These are phyloP conservation scores for Trogon melanurus DNA, from an alignment of 2,113 vertebrate genomes.

Conservation along the genomic window DNA sequence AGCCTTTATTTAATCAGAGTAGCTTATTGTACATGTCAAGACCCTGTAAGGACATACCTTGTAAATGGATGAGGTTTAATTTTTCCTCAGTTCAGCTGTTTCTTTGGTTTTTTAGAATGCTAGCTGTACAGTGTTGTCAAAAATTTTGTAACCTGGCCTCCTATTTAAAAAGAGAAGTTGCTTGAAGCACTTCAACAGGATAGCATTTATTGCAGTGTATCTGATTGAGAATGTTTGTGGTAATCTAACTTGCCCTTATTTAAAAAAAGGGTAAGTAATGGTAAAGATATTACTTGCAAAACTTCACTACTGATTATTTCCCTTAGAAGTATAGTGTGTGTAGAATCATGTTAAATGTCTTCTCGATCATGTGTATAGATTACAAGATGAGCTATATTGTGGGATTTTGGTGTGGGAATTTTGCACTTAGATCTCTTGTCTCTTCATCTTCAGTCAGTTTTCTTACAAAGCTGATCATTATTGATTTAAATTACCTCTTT, in stretches of 20 bases:
- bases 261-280: background rate
- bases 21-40: background rate
- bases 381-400: background rate
- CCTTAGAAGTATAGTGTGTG: background rate
- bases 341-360: background rate
- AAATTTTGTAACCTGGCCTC: background rate
- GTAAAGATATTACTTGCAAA: background rate
- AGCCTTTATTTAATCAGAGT: background rate
- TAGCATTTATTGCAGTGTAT: background rate
- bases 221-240: background rate
- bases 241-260: background rate
- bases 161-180: background rate
- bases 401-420: background rate
- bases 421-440: background rate
- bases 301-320: background rate
- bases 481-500: background rate
- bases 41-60: background rate
- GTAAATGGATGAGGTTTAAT: background rate
- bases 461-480: background rate
- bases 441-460: background rate
- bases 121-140: background rate
- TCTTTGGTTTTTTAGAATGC: background rate
- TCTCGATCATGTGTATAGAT: background rate
- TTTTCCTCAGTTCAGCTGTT: background rate
- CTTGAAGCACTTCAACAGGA: background rate